Evolutionary conservation across 2,888 invertebrate species (phyloP).

Genomic region (Bedellia somnulentella): DNA sequence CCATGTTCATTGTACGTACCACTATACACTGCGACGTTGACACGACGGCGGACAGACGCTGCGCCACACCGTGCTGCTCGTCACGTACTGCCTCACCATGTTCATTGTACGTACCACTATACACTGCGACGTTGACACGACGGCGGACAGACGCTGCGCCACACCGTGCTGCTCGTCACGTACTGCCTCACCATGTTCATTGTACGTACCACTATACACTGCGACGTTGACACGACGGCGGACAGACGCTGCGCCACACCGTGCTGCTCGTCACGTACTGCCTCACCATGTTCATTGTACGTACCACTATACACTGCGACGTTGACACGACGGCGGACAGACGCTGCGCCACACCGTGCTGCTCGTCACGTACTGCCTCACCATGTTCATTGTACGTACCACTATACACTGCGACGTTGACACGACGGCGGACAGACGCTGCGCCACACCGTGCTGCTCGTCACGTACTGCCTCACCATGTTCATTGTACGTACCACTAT

Average conservation of each 20-base stretch:
- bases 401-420: conserved; percentile 8
- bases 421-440: too few species aligned
- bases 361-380: conserved; percentile 75
- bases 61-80: conserved; percentile 79
- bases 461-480: conserved; percentile 81
- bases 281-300: conserved; percentile 87
- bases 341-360: conserved; percentile 82
- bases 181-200: conserved; percentile 86
- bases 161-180: conserved; percentile 79
- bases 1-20: conserved; percentile 84
- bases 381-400: conserved; percentile 84
- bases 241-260: too few species aligned
- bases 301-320: conserved; percentile 20
- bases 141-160: too few species aligned
- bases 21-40: not conserved
- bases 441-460: conserved; percentile 79
- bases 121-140: not conserved
- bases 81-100: conserved; percentile 81
- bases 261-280: conserved; percentile 78
- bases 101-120: conserved; percentile 72
- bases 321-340: too few species aligned
- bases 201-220: conserved; percentile 54
- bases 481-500: conserved; percentile 72
- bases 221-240: conserved; percentile 18
- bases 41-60: conserved; percentile 68